phyloP scores from a whole-genome alignment of 2,888 invertebrate genomes.

The Protonemura montana region DNA sequence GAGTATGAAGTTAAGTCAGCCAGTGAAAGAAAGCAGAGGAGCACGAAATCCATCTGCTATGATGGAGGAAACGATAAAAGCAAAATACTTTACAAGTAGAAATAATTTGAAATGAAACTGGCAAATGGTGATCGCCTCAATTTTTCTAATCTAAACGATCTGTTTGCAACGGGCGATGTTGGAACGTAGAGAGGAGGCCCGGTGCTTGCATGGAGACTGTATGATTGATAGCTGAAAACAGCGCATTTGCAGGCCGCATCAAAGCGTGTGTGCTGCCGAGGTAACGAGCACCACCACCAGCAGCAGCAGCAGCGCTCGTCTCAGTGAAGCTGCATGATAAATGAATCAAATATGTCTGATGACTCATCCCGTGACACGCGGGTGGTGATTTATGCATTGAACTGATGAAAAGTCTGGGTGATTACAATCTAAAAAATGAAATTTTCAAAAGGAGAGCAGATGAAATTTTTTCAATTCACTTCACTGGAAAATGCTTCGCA shows the following conservation, averaged over 20 bases:
- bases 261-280: too few species aligned
- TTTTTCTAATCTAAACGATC: neutral
- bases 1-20: neutral
- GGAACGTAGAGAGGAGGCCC: neutral
- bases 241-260: neutral
- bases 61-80: neutral
- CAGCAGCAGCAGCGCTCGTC: neutral
- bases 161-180: neutral
- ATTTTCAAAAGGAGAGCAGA: slow-evolving; percentile 17
- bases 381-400: slow-evolving; percentile 20
- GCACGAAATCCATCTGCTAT: neutral
- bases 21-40: neutral
- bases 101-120: neutral
- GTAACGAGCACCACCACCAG: neutral
- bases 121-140: neutral
- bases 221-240: neutral
- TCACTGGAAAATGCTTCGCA: slow-evolving; percentile 18
- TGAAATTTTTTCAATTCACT: slow-evolving; percentile 20
- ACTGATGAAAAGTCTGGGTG: slow-evolving; percentile 29
- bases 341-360: slow-evolving; percentile 9
- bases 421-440: slow-evolving; percentile 20
- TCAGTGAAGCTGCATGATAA: slow-evolving; percentile 16
- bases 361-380: slow-evolving; percentile 8
- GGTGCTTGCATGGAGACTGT: neutral
- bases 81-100: neutral